These are phyloP conservation scores for Corythornis cristatus DNA, from an alignment of 2,113 vertebrate genomes.

Conservation along the genomic window DNA sequence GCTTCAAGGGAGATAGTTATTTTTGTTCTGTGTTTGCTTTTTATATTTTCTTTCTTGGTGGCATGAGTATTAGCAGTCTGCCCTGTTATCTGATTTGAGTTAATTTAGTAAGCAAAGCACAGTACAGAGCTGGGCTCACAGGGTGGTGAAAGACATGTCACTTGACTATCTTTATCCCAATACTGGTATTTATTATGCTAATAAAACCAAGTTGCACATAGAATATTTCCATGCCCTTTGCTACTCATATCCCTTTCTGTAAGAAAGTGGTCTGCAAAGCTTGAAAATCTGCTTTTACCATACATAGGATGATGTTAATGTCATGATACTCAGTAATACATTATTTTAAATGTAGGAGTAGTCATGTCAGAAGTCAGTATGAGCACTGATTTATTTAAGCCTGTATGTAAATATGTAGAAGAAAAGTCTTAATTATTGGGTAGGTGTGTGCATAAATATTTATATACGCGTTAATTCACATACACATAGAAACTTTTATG, in stretches of 20 bases:
- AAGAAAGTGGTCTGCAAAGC: neutral
- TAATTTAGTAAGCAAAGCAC: neutral
- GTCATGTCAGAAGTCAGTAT: neutral
- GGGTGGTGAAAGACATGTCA: neutral
- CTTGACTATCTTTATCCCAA: neutral
- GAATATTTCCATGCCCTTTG: neutral
- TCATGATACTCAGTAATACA: accelerated
- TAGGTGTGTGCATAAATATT: neutral
- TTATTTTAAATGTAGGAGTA: neutral
- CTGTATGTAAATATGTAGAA: neutral
- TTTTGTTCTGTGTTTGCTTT: neutral
- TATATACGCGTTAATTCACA: neutral
- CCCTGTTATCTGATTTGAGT: neutral
- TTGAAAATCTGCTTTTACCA: neutral
- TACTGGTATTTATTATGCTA: neutral
- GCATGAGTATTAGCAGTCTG: neutral
- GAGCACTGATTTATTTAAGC: neutral
- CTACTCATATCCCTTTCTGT: neutral
- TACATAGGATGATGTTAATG: neutral
- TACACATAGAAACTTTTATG: neutral
- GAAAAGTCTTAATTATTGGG: neutral
- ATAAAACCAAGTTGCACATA: neutral
- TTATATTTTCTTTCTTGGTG: neutral
- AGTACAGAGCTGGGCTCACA: neutral
- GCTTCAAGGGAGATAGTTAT: neutral